Conservation (phyloP, 64 coral and sea anemone genomes). For the Trachythela sp. region DNA sequence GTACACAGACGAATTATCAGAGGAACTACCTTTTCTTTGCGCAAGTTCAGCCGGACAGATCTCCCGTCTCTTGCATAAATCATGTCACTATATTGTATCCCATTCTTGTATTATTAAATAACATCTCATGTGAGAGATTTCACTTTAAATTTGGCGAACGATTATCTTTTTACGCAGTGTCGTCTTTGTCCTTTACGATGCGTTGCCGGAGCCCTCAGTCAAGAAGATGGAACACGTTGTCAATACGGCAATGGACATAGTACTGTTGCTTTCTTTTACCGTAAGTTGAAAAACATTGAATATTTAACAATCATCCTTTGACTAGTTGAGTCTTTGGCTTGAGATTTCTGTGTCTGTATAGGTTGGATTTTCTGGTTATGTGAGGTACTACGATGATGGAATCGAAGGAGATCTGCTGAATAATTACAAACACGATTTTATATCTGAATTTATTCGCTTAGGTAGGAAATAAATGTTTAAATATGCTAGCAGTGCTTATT, state of each 20-base stretch:
- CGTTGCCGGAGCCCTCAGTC: constrained; percentile 85
- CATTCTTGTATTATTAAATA: too few relatives aligned
- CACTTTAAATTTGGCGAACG: not conserved
- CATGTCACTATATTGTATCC: too few relatives aligned
- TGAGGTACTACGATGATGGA: constrained; percentile 77
- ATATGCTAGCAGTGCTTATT: not conserved
- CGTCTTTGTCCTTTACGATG: constrained; percentile 95
- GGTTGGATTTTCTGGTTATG: constrained; percentile 91
- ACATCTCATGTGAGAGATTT: too few relatives aligned
- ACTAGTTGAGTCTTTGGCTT: too few relatives aligned
- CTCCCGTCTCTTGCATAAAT: not conserved
- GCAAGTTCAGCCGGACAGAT: too few relatives aligned
- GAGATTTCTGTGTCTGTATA: constrained; percentile 18
- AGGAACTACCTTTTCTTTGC: too few relatives aligned
- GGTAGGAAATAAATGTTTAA: constrained; percentile 41
- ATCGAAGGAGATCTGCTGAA: constrained; percentile 84
- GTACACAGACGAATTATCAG: too few relatives aligned
- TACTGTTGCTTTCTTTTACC: constrained; percentile 59
- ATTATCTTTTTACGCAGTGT: constrained; percentile 49
- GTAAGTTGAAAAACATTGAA: constrained; percentile 43
- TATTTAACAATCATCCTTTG: not conserved
- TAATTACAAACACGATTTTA: constrained; percentile 73
- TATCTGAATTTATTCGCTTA: constrained; percentile 59
- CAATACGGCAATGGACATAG: constrained; percentile 68
- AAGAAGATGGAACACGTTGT: constrained; percentile 87